Conservation (phyloP, 2,888 invertebrate genomes). For the Boloria euphrosyne region DNA sequence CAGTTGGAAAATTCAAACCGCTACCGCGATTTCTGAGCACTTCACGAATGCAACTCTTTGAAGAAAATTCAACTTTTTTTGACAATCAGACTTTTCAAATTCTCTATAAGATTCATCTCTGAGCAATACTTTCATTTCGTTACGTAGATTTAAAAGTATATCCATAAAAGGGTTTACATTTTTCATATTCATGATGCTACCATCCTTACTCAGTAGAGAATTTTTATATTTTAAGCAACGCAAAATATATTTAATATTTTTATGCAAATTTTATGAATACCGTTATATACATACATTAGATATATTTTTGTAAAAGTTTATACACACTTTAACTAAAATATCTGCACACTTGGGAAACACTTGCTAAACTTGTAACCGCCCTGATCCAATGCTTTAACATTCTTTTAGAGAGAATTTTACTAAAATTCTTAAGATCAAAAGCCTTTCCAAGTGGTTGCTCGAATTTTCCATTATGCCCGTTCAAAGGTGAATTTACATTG, state of each 20-base stretch:
- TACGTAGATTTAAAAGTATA: conserved; percentile 45
- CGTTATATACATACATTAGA: neutral
- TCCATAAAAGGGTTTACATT: conserved; percentile 31
- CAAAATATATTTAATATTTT: neutral
- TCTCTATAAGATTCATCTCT: conserved; percentile 36
- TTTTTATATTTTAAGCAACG: no score
- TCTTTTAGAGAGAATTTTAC: conserved; percentile 59
- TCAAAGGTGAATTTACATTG: conserved; percentile 66
- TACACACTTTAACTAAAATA: conserved; percentile 35
- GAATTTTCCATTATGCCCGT: conserved; percentile 72
- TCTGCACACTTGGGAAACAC: conserved; percentile 50
- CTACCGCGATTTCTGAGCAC: conserved; percentile 60
- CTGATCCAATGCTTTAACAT: conserved; percentile 49
- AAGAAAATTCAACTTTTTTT: conserved; percentile 71
- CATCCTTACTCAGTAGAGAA: neutral
- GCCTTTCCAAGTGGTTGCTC: conserved; percentile 68
- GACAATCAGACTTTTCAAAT: conserved; percentile 65
- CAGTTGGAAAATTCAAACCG: conserved; percentile 70
- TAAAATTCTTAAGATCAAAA: conserved; percentile 72
- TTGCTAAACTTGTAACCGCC: conserved; percentile 50
- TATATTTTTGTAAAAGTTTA: conserved; percentile 1
- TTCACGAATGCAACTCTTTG: conserved; percentile 52
- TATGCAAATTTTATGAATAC: neutral
- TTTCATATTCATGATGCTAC: conserved; percentile 23
- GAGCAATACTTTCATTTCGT: conserved; percentile 37